A percentile compares a stretch with the other conserved stretches of the same genome.
Evolutionary conservation across 2,113 vertebrate genomes (phyloP).

Genomic region (Stigmatopora nigra): DNA sequence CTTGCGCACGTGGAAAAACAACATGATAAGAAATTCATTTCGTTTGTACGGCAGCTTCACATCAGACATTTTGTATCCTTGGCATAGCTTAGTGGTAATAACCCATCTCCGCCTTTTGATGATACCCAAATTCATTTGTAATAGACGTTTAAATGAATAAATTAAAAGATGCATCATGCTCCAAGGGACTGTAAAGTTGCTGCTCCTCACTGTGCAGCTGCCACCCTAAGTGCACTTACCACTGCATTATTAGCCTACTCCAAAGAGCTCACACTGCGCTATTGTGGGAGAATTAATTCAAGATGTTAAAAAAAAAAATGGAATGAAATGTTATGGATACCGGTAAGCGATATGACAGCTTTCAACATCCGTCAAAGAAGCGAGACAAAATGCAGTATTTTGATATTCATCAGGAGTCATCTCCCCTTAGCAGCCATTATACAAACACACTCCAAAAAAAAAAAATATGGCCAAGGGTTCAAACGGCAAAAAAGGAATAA

Average conservation of each 20-base stretch:
- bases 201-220: slow-evolving; percentile 10
- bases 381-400: slow-evolving; percentile 9
- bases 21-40: slow-evolving; percentile 33
- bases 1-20: slow-evolving; percentile 28
- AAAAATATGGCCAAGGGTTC: slow-evolving; percentile 36
- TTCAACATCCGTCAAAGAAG: slow-evolving; percentile 34
- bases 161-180: not conserved
- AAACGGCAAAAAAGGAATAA: slow-evolving; percentile 45
- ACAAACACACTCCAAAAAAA: slow-evolving; percentile 10
- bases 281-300: slow-evolving; percentile 34
- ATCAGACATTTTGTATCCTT: slow-evolving; percentile 1
- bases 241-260: slow-evolving; percentile 9
- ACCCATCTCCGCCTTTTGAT: not conserved
- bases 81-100: not conserved
- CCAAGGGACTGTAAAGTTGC: not conserved
- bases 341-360: slow-evolving; percentile 21
- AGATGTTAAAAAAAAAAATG: slow-evolving; percentile 31
- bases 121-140: slow-evolving; percentile 4
- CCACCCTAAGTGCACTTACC: slow-evolving; percentile 15
- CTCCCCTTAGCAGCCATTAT: slow-evolving; percentile 25
- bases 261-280: slow-evolving; percentile 22
- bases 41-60: not conserved
- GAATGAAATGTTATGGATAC: slow-evolving; percentile 2
- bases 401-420: slow-evolving; percentile 27
- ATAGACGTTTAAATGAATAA: not conserved